Evolutionary conservation across 2,888 invertebrate species (phyloP).

Genomic region (Harmothoe impar): DNA sequence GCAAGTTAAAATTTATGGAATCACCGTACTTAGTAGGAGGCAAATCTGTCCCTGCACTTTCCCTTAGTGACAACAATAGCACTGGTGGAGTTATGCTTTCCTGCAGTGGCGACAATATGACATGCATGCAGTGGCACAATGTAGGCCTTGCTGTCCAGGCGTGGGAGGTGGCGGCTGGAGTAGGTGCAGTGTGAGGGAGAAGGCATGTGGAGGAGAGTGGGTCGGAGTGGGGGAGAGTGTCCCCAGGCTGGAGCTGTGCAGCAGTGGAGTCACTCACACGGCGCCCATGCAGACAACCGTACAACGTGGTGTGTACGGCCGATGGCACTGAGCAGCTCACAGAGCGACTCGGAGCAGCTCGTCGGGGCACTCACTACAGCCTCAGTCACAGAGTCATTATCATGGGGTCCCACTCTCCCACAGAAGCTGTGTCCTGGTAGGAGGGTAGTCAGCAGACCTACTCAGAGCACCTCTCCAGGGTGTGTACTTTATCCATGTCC

Average conservation of each 20-base stretch:
- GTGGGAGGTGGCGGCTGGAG: neutral
- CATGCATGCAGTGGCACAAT: neutral
- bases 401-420: too few relatives aligned
- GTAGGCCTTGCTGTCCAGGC: neutral
- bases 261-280: neutral
- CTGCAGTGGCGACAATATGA: neutral
- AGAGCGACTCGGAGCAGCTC: neutral
- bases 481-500: too few relatives aligned
- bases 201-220: neutral
- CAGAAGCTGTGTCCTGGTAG: too few relatives aligned
- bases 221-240: neutral
- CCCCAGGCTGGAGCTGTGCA: constrained; percentile 1
- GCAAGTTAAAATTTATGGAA: too few relatives aligned
- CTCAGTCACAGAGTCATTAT: too few relatives aligned
- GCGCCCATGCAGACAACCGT: neutral
- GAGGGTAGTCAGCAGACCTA: too few relatives aligned
- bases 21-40: neutral
- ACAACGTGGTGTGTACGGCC: neutral
- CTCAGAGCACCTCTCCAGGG: too few relatives aligned
- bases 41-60: neutral
- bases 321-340: neutral
- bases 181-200: neutral
- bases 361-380: neutral
- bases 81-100: neutral
- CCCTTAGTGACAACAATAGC: neutral